Conservation (phyloP, 1,140 invertebrate species). For the Nylanderia fulva region DNA sequence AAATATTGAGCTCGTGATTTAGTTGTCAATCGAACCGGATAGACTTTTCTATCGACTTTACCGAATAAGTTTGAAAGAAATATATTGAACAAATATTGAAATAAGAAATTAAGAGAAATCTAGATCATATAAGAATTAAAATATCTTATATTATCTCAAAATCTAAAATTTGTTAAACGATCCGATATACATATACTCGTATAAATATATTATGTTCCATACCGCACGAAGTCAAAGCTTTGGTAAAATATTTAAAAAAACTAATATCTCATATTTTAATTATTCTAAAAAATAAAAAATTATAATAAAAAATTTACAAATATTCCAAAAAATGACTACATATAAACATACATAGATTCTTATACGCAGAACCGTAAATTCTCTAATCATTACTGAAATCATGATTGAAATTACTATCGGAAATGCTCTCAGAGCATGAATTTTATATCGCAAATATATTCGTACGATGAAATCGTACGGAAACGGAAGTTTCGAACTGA, state of each 20-base stretch:
- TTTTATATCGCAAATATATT: not conserved
- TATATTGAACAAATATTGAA: not conserved
- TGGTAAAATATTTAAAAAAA: not conserved
- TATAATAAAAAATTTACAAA: not conserved
- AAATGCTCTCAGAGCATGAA: not conserved
- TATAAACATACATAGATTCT: not conserved
- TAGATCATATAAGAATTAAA: not conserved
- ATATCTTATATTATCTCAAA: not conserved
- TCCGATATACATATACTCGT: not conserved
- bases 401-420: not conserved
- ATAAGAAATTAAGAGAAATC: not conserved
- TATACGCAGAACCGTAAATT: not conserved
- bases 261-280: not conserved
- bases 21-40: not conserved
- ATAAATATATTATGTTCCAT: not conserved
- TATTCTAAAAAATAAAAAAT: too few species aligned
- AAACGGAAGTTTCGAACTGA: constrained; percentile 57
- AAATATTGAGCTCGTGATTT: constrained; percentile 22
- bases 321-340: not conserved
- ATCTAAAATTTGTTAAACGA: not conserved
- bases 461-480: constrained; percentile 62
- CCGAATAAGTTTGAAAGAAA: not conserved
- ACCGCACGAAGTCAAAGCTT: not conserved
- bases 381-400: not conserved
- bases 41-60: too few species aligned